Evolutionary conservation across 2,888 invertebrate species (phyloP).

Genomic region (Spialia ferax): DNA sequence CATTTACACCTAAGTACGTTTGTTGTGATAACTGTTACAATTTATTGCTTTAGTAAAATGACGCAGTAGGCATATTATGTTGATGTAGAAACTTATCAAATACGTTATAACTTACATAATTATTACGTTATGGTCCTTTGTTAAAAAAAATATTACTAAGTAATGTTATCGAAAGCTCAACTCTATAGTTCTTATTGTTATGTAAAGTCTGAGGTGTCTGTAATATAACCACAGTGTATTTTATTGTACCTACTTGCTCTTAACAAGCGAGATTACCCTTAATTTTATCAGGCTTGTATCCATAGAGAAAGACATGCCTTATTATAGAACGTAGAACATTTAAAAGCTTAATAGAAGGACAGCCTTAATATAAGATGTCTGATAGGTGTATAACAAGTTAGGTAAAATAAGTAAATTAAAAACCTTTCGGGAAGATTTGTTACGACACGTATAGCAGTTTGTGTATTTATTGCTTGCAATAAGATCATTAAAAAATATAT

Average conservation of each 20-base stretch:
- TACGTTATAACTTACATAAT: too few relatives aligned
- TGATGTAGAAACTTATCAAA: too few relatives aligned
- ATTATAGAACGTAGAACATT: slow-evolving; percentile 22
- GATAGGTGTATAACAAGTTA: slow-evolving; percentile 8
- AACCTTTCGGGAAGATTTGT: slow-evolving; percentile 6
- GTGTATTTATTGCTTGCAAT: slow-evolving; percentile 10
- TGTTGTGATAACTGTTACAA: slow-evolving; percentile 67
- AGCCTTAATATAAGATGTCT: slow-evolving; percentile 19
- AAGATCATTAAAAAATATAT: background rate
- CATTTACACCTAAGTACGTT: slow-evolving; percentile 62
- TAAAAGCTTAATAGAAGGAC: slow-evolving; percentile 25
- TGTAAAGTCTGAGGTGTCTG: slow-evolving; percentile 54
- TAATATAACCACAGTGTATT: slow-evolving; percentile 32
- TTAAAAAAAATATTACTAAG: slow-evolving; percentile 48
- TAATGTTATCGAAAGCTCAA: slow-evolving; percentile 77
- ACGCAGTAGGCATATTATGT: slow-evolving; percentile 40
- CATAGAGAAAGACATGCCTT: slow-evolving; percentile 31
- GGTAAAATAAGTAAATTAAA: slow-evolving; percentile 9
- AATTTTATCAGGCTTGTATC: slow-evolving; percentile 25
- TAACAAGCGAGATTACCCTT: slow-evolving; percentile 15
- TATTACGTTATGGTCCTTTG: background rate
- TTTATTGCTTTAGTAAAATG: slow-evolving; percentile 46
- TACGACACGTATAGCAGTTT: background rate
- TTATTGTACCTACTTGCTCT: slow-evolving; percentile 12
- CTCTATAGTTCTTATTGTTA: slow-evolving; percentile 58